These are phyloP conservation scores for Aegotheles bennettii DNA, from an alignment of 2,113 vertebrate genomes.

Conservation along the genomic window DNA sequence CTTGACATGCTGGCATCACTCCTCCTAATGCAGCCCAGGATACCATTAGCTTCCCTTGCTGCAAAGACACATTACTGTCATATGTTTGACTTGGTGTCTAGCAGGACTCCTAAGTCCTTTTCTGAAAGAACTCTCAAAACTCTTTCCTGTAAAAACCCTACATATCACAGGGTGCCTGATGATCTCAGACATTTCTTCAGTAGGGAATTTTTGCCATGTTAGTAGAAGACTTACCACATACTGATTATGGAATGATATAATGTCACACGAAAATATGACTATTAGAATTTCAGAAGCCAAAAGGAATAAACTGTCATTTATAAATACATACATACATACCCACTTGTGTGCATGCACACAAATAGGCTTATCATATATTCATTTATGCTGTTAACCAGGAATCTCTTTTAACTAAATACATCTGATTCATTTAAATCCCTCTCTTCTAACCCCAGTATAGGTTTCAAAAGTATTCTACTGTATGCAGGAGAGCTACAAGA, in stretches of 20 bases:
- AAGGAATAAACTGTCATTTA: background rate
- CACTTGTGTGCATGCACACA: accelerated
- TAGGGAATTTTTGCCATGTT: background rate
- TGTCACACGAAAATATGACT: background rate
- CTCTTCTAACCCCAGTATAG: background rate
- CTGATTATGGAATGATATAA: background rate
- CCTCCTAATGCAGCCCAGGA: no score
- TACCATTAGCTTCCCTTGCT: background rate
- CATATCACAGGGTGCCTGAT: background rate
- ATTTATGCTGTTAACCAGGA: background rate
- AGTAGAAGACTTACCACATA: background rate
- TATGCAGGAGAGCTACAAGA: background rate
- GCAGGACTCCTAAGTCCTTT: no score
- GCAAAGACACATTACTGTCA: background rate
- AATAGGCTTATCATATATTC: background rate
- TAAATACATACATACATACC: background rate
- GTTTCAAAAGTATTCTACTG: background rate
- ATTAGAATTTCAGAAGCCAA: background rate
- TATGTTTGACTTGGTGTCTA: background rate
- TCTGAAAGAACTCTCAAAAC: background rate
- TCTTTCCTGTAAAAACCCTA: background rate
- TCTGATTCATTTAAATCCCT: background rate
- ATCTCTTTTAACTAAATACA: background rate
- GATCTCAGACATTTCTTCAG: background rate
- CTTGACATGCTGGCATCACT: no score